phyloP scores from a whole-genome alignment of 2,113 vertebrate genomes.

The Microtus ochrogaster region DNA sequence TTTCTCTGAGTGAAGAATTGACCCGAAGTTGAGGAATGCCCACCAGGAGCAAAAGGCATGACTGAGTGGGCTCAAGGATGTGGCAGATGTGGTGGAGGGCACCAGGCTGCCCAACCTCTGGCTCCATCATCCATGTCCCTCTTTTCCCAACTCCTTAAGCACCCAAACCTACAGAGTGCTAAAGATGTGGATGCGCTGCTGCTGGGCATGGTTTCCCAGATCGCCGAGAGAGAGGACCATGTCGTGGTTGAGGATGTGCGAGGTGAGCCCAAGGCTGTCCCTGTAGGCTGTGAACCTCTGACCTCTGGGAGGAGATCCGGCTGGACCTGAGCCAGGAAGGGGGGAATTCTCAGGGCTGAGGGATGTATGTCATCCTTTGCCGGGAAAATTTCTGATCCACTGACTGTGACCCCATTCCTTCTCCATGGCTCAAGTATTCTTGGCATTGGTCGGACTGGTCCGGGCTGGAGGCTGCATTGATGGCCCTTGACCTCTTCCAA shows the following conservation, averaged over 20 bases:
- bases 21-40: neutral
- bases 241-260: conserved; percentile 89
- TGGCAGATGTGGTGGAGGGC: neutral
- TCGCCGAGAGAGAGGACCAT: conserved; percentile 89
- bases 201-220: conserved; percentile 91
- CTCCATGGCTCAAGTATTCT: neutral
- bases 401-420: neutral
- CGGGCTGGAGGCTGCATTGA: neutral
- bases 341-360: neutral
- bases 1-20: neutral
- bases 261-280: conserved; percentile 81
- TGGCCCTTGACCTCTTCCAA: neutral
- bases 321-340: neutral
- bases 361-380: neutral
- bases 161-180: conserved; percentile 80
- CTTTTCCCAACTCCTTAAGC: conserved; percentile 75
- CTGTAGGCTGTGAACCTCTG: neutral
- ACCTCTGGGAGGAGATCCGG: neutral
- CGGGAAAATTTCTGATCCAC: neutral
- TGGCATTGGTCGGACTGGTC: neutral
- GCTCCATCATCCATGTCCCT: neutral
- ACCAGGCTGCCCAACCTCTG: neutral
- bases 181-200: conserved; percentile 88
- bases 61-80: neutral
- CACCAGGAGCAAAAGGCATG: neutral